Evolutionary conservation across 92 coral and sea anemone species (phyloP).

Genomic region (Zoanthus sansibaricus): DNA sequence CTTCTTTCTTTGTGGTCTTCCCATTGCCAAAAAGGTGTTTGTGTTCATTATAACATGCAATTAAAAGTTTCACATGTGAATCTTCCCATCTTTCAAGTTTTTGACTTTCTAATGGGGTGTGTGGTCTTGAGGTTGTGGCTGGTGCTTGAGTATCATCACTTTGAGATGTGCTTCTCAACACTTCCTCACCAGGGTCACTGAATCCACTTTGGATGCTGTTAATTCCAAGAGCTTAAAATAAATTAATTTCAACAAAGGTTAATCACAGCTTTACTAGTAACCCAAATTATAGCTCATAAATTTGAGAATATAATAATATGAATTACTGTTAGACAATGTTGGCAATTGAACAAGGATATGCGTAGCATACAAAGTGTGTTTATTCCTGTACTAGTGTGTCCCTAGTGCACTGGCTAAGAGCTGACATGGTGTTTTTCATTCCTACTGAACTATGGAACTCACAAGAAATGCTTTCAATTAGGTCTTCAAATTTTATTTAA

Average conservation of each 20-base stretch:
- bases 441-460: not conserved
- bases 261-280: not conserved
- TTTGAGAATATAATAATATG: not conserved
- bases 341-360: not conserved
- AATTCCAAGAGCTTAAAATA: slow-evolving; percentile 10
- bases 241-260: slow-evolving; percentile 1
- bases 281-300: not conserved
- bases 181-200: slow-evolving; percentile 20
- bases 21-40: slow-evolving; percentile 50
- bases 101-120: slow-evolving; percentile 15
- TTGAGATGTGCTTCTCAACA: slow-evolving; percentile 7
- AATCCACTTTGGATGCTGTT: not conserved
- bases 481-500: too few relatives aligned
- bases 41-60: slow-evolving; percentile 44
- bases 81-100: slow-evolving; percentile 63
- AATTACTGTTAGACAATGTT: not conserved
- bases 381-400: too few relatives aligned
- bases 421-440: not conserved
- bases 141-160: slow-evolving; percentile 25
- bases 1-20: slow-evolving; percentile 47
- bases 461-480: not conserved
- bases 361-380: too few relatives aligned
- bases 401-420: not conserved
- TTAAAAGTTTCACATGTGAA: slow-evolving; percentile 30
- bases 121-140: slow-evolving; percentile 18